Conservation (phyloP, 2,113 vertebrate genomes). For the Phaethornis superciliosus region DNA sequence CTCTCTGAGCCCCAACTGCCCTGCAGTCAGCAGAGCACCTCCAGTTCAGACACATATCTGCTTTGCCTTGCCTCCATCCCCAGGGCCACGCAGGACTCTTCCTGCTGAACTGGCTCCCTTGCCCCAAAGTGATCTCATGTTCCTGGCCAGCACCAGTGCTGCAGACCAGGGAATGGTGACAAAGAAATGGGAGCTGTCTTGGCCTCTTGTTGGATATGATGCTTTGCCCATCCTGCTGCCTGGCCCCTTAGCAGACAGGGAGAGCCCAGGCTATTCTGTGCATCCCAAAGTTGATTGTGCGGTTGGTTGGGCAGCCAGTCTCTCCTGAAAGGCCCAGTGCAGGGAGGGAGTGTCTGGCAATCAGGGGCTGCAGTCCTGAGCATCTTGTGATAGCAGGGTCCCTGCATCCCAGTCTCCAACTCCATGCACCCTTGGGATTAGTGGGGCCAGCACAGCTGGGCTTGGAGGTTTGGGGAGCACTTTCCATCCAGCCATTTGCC, state of each 20-base stretch:
- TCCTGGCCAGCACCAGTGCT: background rate
- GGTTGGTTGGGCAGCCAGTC: background rate
- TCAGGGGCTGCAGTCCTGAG: background rate
- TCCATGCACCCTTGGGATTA: background rate
- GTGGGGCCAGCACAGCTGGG: background rate
- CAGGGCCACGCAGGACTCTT: accelerated
- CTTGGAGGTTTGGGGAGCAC: conserved; percentile 5
- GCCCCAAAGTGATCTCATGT: background rate
- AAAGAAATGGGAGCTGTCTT: background rate
- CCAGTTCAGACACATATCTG: background rate
- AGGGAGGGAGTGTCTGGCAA: background rate
- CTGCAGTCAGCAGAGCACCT: accelerated
- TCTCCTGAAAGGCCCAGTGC: conserved; percentile 44
- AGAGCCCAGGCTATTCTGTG: background rate
- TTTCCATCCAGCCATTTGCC: conserved; percentile 50
- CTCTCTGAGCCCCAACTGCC: background rate
- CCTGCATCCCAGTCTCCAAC: background rate
- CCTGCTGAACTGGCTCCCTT: background rate
- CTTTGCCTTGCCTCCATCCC: background rate
- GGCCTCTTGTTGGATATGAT: accelerated
- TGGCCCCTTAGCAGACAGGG: background rate
- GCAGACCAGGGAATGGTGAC: background rate
- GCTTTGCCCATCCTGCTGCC: accelerated
- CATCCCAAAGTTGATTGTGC: background rate
- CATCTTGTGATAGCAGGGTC: background rate